Conservation (phyloP, 2,113 vertebrate genomes). For the Scytalopus superciliaris region DNA sequence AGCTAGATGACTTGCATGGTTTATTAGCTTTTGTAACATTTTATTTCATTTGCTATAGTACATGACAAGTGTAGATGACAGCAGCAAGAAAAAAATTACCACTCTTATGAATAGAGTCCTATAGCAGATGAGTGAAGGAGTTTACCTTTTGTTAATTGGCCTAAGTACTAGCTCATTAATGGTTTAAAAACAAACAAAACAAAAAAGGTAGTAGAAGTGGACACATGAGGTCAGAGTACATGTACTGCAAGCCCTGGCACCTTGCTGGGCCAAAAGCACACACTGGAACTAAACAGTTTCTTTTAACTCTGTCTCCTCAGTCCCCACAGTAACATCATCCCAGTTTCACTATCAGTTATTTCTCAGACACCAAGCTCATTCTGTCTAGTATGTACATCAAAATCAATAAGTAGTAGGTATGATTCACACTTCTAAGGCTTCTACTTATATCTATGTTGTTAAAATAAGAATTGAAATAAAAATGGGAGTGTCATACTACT, state of each 20-base stretch:
- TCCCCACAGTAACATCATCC: not conserved
- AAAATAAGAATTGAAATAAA: not conserved
- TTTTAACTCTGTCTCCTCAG: not conserved
- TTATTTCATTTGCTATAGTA: not conserved
- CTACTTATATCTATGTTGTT: not conserved
- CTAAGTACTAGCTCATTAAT: not conserved
- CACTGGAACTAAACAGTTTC: not conserved
- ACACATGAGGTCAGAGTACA: not conserved
- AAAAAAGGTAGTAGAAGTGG: not conserved
- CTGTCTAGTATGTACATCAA: not conserved
- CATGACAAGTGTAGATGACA: not conserved
- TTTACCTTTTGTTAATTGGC: not conserved
- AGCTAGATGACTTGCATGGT: not conserved
- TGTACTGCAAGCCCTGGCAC: not conserved
- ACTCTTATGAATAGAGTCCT: not conserved
- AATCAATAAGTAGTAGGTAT: constrained; percentile 1
- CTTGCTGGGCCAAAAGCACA: not conserved
- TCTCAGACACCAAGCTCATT: not conserved
- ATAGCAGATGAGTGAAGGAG: not conserved
- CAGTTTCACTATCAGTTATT: not conserved
- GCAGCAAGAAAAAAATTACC: not conserved
- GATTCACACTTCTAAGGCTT: not conserved
- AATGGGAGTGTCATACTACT: not conserved
- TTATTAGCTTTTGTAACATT: not conserved
- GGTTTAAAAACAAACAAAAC: not conserved